Base-by-base conservation (phyloP, 2,113 vertebrate genomes). In the Neomonachus schauinslandi region DNA sequence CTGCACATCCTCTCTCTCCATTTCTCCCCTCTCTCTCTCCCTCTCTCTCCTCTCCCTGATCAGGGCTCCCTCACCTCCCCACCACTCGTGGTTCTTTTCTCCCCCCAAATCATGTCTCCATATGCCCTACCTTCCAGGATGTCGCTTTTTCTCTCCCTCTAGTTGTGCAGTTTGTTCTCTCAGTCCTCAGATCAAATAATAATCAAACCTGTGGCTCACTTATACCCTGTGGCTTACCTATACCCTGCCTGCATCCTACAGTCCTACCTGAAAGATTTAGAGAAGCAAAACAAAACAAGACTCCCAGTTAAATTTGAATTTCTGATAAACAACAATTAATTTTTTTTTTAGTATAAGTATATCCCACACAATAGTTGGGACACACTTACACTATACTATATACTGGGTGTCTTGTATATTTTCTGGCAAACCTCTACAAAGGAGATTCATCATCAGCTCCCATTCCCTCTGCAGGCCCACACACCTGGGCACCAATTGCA, bases 401-500 rank as follows among this genome's bases (percentile, higher is more conserved):
- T 11, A 59, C 12, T 19, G 15, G 26, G 9, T 26, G 26, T 39
- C 63, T 5, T 55, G 7, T 71, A 57, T 36, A 51, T 79, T 79
- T 57, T 28, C 61, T 24, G 39, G 31, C 36, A 31, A 7, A 24
- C 11, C 39, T 36, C 10, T 18, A 11, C 9, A 51, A 53, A 61
- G 51, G 4, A 79, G 16, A 31, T 9, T 53, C 72, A 26, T 31
- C 42, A 39, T 6, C 24, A 55, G 21, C 24, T 22, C 28, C 55
- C 28, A 10, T 14, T 46, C 28, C 36, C 8, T 69, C 36, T 36
- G 31, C 59, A 95, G 80, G 12, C 31, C 6, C 39, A 14, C 4
- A 3, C 2, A 2, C 2, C 9, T 42, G 72, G n/a, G 3, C 61
- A 67, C 39, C 10, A 3, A 28, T 2, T n/a, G 4, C 31, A 76